Evolutionary conservation across 2,888 invertebrate species (phyloP).

Genomic region (Tiliacea aurago): DNA sequence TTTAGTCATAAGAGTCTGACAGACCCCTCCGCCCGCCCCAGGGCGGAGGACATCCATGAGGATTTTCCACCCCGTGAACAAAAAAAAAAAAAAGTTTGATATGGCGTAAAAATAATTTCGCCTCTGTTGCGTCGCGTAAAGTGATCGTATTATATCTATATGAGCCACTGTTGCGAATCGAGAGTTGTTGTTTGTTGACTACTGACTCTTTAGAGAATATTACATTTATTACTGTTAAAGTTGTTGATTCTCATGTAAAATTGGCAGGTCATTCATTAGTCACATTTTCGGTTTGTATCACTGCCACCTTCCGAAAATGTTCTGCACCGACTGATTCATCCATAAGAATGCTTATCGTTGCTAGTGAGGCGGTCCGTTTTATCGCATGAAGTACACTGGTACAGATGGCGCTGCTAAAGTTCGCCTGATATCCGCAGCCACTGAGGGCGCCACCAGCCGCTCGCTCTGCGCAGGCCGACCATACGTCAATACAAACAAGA

Average conservation of each 20-base stretch:
- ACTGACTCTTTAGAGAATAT: too few relatives aligned
- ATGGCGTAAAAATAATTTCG: too few relatives aligned
- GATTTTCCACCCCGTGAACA: too few relatives aligned
- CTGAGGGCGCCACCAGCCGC: slow-evolving; percentile 69
- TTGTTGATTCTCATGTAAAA: background rate
- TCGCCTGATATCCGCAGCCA: slow-evolving; percentile 47
- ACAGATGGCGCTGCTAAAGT: slow-evolving; percentile 69
- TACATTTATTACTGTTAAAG: too few relatives aligned
- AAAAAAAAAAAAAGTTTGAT: too few relatives aligned
- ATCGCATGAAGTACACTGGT: slow-evolving; percentile 2
- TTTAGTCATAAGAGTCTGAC: too few relatives aligned
- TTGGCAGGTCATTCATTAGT: background rate
- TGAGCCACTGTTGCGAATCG: too few relatives aligned
- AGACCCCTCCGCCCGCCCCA: too few relatives aligned
- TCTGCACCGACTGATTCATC: slow-evolving; percentile 28
- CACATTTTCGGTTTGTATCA: slow-evolving; percentile 18
- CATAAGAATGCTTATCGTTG: slow-evolving; percentile 6
- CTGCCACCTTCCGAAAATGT: slow-evolving; percentile 59
- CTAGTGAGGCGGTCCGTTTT: background rate
- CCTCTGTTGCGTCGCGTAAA: too few relatives aligned
- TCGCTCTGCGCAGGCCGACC: slow-evolving; percentile 80
- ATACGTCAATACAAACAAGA: slow-evolving; percentile 89
- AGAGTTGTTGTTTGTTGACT: too few relatives aligned
- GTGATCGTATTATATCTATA: too few relatives aligned
- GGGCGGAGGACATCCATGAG: too few relatives aligned